Percentiles rank a stretch among this genome's conserved stretches.
Evolutionary conservation across 2,113 vertebrate species (phyloP).

Genomic region (Eolophus roseicapilla): DNA sequence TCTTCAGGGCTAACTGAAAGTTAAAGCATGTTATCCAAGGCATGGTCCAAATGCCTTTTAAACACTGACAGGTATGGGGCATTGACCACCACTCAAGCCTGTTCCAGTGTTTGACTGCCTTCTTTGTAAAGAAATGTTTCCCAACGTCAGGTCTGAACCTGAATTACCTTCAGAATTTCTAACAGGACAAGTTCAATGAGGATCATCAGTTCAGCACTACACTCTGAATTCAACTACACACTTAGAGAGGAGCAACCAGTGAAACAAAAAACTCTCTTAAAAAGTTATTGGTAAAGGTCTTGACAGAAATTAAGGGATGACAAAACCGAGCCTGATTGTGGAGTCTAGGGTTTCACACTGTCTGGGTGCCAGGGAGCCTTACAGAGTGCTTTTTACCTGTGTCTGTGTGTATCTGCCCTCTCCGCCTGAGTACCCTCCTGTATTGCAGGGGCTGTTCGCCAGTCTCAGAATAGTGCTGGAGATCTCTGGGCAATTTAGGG

Average conservation of each 20-base stretch:
- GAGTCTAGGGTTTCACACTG: background rate
- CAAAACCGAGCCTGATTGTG: fast-evolving
- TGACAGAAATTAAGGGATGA: background rate
- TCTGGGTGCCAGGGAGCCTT: background rate
- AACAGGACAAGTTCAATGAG: background rate
- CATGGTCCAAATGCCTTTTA: background rate
- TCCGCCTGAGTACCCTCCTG: background rate
- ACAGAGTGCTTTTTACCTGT: background rate
- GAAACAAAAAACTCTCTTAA: background rate
- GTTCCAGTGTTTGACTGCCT: background rate
- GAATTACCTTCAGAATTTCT: background rate
- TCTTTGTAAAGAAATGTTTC: background rate
- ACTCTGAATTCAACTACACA: background rate
- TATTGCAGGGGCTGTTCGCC: background rate
- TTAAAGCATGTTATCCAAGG: background rate
- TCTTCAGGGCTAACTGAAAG: background rate
- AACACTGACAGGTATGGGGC: background rate
- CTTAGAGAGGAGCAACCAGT: background rate
- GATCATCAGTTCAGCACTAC: background rate
- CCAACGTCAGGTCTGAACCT: background rate
- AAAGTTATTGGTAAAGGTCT: background rate
- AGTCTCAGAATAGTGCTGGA: background rate
- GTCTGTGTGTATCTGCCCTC: background rate
- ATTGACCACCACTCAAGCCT: fast-evolving
- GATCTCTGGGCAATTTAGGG: background rate